phyloP scores from a whole-genome alignment of 2,797 vertebrate species.

The Dendrocincla tyrannina region DNA sequence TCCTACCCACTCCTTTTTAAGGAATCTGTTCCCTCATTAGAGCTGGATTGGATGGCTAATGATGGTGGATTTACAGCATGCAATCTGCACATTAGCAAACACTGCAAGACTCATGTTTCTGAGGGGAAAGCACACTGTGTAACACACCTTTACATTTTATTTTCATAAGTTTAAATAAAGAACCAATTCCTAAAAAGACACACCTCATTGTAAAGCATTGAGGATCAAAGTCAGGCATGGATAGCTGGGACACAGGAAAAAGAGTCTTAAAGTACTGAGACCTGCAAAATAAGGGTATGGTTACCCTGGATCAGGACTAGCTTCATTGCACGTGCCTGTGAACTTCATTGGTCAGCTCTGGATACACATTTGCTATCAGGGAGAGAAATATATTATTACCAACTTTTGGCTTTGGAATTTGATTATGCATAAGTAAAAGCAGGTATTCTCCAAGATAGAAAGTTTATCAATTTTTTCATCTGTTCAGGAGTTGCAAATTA shows the following conservation, averaged over 20 bases:
- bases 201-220: background rate
- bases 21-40: background rate
- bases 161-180: background rate
- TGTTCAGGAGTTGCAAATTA: background rate
- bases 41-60: background rate
- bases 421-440: background rate
- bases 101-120: fast-evolving
- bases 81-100: background rate
- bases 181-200: background rate
- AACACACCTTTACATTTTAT: background rate
- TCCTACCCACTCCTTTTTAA: background rate
- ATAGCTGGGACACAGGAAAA: background rate
- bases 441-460: background rate
- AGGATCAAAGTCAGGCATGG: background rate
- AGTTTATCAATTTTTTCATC: background rate
- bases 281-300: background rate
- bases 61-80: background rate
- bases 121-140: background rate
- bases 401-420: background rate
- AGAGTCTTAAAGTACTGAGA: background rate
- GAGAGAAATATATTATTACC: background rate
- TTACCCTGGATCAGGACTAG: background rate
- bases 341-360: background rate
- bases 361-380: background rate
- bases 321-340: fast-evolving